These are phyloP conservation scores for Scarus forsteni DNA, from an alignment of 2,797 vertebrate genomes.

Conservation along the genomic window DNA sequence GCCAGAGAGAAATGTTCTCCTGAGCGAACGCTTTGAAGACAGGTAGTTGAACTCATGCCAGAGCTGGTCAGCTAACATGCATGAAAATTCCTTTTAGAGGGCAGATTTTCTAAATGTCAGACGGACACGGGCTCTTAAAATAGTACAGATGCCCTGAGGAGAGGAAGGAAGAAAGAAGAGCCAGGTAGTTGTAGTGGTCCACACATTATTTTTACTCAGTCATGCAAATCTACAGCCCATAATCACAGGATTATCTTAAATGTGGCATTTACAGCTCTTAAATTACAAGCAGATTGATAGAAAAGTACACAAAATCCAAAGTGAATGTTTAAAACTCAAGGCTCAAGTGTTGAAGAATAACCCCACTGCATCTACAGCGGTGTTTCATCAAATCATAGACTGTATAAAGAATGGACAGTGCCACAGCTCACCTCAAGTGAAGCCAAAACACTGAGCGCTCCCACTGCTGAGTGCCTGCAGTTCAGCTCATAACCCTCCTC, in stretches of 20 bases:
- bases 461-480: no score
- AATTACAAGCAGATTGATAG: slow-evolving; percentile 5
- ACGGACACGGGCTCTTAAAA: slow-evolving; percentile 15
- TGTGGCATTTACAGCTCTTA: slow-evolving; percentile 2
- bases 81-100: slow-evolving; percentile 15
- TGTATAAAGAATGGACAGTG: not conserved
- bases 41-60: slow-evolving; percentile 28
- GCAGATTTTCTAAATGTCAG: slow-evolving; percentile 24
- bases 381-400: slow-evolving; percentile 10
- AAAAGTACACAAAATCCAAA: slow-evolving; percentile 13
- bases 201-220: slow-evolving; percentile 18
- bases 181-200: not conserved
- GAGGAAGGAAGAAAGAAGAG: not conserved
- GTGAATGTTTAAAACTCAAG: slow-evolving; percentile 7
- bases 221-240: not conserved
- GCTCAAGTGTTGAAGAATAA: slow-evolving; percentile 1
- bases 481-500: no score
- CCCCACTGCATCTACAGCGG: slow-evolving; percentile 9
- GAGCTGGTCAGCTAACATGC: slow-evolving; percentile 9
- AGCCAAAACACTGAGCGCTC: no score
- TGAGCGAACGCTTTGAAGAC: slow-evolving; percentile 14
- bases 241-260: slow-evolving; percentile 12
- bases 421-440: no score
- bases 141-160: not conserved
- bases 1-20: slow-evolving; percentile 8